phyloP scores from a whole-genome alignment of 2,888 invertebrate genomes.

The Heliconius sara region DNA sequence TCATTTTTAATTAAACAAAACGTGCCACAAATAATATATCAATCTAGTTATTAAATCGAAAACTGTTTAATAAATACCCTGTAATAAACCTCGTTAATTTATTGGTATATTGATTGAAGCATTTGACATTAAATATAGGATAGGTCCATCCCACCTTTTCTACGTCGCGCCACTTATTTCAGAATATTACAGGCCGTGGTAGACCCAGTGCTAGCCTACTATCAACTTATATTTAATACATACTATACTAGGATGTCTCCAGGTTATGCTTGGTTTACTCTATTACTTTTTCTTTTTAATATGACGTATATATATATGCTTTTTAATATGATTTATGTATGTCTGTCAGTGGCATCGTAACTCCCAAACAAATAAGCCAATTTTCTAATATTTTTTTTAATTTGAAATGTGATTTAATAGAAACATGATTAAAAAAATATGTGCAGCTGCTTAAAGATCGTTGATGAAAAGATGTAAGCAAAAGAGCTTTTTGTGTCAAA shows the following conservation, averaged over 20 bases:
- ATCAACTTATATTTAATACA: constrained; percentile 19
- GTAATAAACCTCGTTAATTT: constrained; percentile 42
- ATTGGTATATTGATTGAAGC: constrained; percentile 43
- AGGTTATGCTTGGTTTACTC: neutral
- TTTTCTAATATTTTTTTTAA: neutral
- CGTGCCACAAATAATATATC: neutral
- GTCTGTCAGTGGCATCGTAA: neutral
- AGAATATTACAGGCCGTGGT: constrained; percentile 32
- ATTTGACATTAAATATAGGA: constrained; percentile 47
- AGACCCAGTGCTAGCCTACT: neutral
- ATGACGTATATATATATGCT: neutral
- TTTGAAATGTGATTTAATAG: neutral
- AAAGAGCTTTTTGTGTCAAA: no score
- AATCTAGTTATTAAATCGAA: constrained; percentile 5
- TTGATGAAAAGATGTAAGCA: no score
- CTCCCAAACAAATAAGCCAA: neutral
- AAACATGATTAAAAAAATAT: no score
- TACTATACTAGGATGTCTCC: neutral
- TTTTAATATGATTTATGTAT: neutral
- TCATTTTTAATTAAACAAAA: neutral
- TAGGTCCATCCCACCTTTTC: constrained; percentile 35
- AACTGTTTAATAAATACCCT: constrained; percentile 35
- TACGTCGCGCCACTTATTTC: constrained; percentile 38
- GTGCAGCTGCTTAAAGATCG: no score
- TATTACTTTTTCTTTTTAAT: neutral